Base-by-base conservation (phyloP, 2,888 invertebrate genomes). In the Molanna angustata region DNA sequence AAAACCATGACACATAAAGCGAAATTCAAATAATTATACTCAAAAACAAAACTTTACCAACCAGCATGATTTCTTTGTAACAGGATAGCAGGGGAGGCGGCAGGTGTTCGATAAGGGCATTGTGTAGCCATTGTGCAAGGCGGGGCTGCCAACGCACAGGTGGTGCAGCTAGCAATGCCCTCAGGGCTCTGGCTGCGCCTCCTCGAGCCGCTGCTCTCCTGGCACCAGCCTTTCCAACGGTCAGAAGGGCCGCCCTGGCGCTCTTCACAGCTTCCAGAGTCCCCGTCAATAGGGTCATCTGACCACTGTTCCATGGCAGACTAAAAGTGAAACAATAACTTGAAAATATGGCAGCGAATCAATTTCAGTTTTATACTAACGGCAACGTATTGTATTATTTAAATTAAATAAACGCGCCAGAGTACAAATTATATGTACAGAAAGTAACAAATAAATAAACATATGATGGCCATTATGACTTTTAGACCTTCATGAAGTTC, bases 71-170 rank as follows among this genome's bases (percentile, higher is more conserved):
- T 32, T 60, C 60, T 31, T 49, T 42, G 33, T 60, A 60, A 19
- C 56, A 56, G 4, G 52, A 43, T 13, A 60, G 45, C 4, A 57
- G 22, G 2, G 60, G 58, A n/a, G 49, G 42, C 1, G 60, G 58
- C 33, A 60, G 46, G 21, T 60, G 50, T 42, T 58, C 58, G 3
- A 52, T 53, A 14, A 60, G 52, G 2, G 54, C 58, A 35, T 59
- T 59, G 62, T 64, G 66, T 60, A 68, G 63, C 68, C 69, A 67
- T 18, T 64, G 64, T n/a, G 63, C 61, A 16, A 59, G 59, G 43
- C 61, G 59, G 22, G 60, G 61, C 57, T 60, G 45, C 54, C 55
- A 49, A 51, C 57, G 49, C 56, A 62, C 39, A 46, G 58, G 21
- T 56, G 56, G 59, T 2, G 56, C 47, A 13, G 56, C 59, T n/a